Conservation (phyloP, 2,888 invertebrate genomes). For the Dusona sp. region DNA sequence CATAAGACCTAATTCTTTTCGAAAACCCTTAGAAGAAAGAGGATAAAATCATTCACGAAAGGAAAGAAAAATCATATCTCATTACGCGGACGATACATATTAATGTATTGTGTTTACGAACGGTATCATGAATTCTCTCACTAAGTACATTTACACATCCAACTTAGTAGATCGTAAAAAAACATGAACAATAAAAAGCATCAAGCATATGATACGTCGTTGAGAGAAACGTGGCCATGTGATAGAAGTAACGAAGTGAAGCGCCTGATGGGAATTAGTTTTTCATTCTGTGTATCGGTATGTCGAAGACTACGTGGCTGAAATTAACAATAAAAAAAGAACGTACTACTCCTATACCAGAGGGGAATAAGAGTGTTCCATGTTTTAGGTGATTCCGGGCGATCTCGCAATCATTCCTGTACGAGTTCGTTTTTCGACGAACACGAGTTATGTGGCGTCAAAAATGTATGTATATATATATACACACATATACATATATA, state of each 20-base stretch:
- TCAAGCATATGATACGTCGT: conserved; percentile 42
- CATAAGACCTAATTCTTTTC: conserved; percentile 15
- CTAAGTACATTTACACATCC: neutral
- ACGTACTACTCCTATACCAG: conserved; percentile 25
- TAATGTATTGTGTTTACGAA: conserved; percentile 9
- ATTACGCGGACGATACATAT: neutral
- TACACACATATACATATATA: conserved; percentile 5
- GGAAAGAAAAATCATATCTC: conserved; percentile 15
- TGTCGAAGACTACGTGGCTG: conserved; percentile 27
- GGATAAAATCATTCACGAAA: neutral
- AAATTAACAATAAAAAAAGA: conserved; percentile 57
- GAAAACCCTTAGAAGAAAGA: neutral
- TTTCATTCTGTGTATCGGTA: conserved; percentile 30
- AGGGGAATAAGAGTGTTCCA: conserved; percentile 60
- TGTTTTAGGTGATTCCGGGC: conserved; percentile 60
- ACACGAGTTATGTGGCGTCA: conserved; percentile 31
- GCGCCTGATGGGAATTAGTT: conserved; percentile 59
- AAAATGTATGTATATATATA: conserved; percentile 4
- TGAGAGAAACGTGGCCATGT: conserved; percentile 7
- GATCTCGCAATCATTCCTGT: conserved; percentile 43
- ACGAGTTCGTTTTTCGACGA: conserved; percentile 59
- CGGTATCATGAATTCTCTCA: neutral
- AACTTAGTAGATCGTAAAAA: conserved; percentile 4
- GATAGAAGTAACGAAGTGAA: conserved; percentile 52
- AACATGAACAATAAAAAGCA: conserved; percentile 30